Evolutionary conservation across 2,888 invertebrate genomes (phyloP), one percentile per base, ranked within the genome.

Genomic region (Bhutanitis thaidina): DNA sequence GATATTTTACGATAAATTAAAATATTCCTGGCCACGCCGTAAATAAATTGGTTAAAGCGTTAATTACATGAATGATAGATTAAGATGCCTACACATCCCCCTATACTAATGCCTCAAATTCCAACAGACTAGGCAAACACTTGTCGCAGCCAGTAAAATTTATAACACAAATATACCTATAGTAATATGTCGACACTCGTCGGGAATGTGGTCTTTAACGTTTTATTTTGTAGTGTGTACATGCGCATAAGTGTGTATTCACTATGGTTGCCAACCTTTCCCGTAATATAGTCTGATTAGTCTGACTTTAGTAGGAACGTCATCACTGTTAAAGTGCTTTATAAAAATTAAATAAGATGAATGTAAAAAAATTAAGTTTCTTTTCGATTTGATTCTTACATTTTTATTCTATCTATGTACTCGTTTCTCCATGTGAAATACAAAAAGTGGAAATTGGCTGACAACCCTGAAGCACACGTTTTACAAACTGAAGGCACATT

Each of bases 61-160:
- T 50, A 48, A 49, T 45, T 51, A 40, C 43, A 40, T 45, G 16
- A 55, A 43, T 40, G 40, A 40, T 44, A 34, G 30, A 44, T 54
- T 35, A 56, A 43, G 54, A 40, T 55, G 49, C 43, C 44, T 36
- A 43, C 41, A 35, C 40, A 59, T 58, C 56, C 54, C 55, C 43
- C 58, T 64, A 65, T 60, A 77, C 72, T 63, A 76, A 51, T 51
- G 39, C 45, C 50, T 36, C 45, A 35, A 79, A 82, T 78, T 81
- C 81, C 76, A 67, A 60, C 67, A 61, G 63, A 59, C 74, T 76
- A 69, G 64, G 72, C 77, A 83, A 81, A 84, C 84, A 82, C 71
- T 76, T 72, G 74, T 74, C 77, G 69, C 69, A 68, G 66, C 68
- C 70, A 74, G 72, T 80, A 68, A 78, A 79, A 80, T 80, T 65